Conservation (phyloP, 2,113 vertebrate species). For the Apistogramma diplotaenia region DNA sequence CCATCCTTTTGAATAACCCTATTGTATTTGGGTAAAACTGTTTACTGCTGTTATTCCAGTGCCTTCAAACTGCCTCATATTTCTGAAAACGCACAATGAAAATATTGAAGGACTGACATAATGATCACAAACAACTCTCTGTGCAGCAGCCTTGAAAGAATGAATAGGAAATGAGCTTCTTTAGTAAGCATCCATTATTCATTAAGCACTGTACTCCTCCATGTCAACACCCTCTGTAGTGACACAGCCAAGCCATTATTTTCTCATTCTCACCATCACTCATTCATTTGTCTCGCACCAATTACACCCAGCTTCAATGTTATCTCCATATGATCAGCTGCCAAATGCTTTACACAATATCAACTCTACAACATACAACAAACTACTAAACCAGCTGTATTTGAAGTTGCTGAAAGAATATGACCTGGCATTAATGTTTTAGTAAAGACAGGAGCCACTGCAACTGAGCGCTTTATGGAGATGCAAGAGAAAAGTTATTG, state of each 20-base stretch:
- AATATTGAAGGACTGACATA: conserved; percentile 36
- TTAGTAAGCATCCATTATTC: conserved; percentile 68
- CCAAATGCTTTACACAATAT: not conserved
- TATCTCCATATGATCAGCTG: not conserved
- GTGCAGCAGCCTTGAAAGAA: conserved; percentile 43
- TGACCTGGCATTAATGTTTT: not conserved
- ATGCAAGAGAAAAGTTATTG: not conserved
- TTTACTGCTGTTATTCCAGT: conserved; percentile 10
- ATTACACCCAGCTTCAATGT: not conserved
- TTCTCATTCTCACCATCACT: not conserved
- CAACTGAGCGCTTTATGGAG: not conserved
- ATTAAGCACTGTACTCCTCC: conserved; percentile 39
- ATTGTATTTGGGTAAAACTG: not conserved
- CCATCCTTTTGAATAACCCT: not conserved
- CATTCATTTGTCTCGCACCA: not conserved
- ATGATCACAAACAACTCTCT: conserved; percentile 52
- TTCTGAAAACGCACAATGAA: conserved; percentile 26
- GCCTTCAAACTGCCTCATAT: conserved; percentile 1
- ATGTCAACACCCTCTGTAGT: conserved; percentile 48
- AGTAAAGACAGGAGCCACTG: not conserved
- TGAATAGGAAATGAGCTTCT: conserved; percentile 59
- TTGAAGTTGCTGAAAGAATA: conserved; percentile 11
- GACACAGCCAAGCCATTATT: conserved; percentile 54
- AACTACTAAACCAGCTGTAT: not conserved
- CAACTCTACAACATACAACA: not conserved